Base-by-base conservation (phyloP, 2,113 vertebrate genomes). In the Dicaeum eximium region DNA sequence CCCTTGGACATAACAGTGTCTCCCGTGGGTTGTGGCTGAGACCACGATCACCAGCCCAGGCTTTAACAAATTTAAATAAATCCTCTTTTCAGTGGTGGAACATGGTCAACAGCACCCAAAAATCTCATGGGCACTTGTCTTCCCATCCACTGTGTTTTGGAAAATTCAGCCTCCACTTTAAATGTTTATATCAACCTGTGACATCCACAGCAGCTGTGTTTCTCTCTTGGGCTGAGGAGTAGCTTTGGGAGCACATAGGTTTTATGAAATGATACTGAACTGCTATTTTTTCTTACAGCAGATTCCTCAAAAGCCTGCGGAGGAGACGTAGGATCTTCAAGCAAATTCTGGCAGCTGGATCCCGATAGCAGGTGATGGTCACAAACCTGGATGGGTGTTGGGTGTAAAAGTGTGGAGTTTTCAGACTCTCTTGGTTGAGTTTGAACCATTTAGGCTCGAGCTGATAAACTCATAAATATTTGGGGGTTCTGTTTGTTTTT, bases 321-420 rank as follows among this genome's bases (percentile, higher is more conserved):
- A 92, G 85, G 93, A 96, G 96, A 94, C 65, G 58, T 92, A 78
- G 78, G 80, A 75, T 90, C 91, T 95, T 84, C 88, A 96, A 92
- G 95, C 91, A 95, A 50, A 67, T 57, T 84, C 54, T 89, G 96
- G 86, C 84, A 88, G 92, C 86, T 89, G 64, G 95, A 95, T 97
- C 92, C 78, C 89, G 33, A 66, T 92, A 97, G 73, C 94, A 98
- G 97, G 97, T 98, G 73, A 85, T 33, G 42, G 27, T 35, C 62
- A 7, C 31, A 18, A 56, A 69, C n/a, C 1, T 1, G 13, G 37
- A 19, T 21, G 48, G 50, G 22, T 57, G 37, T 33, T 57, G 62
- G 24, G 15, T 79, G 31, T 44, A 19, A 45, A 57, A 40, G 27
- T 42, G 14, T 33, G 27, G 51, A 53, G 50, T 28, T 86, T 56